Evolutionary conservation across 2,888 invertebrate genomes (phyloP).

Genomic region (Bursaphelenchus okinawaensis): DNA sequence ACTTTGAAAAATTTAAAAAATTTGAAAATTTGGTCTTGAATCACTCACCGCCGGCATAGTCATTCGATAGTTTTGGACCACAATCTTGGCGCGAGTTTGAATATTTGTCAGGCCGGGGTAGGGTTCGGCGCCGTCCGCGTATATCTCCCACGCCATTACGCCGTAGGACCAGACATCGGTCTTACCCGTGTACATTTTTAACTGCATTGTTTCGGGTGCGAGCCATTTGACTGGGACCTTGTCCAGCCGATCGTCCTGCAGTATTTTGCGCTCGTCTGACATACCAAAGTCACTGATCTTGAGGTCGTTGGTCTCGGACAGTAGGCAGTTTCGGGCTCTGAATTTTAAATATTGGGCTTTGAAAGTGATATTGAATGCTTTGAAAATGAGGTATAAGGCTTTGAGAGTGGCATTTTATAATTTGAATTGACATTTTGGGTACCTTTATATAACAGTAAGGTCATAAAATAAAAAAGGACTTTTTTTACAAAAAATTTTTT

Average conservation of each 20-base stretch:
- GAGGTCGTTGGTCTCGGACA: slow-evolving; percentile 40
- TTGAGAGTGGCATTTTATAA: no score
- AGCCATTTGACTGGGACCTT: slow-evolving; percentile 53
- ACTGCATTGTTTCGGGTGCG: slow-evolving; percentile 49
- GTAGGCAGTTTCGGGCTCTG: slow-evolving; percentile 58
- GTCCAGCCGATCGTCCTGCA: slow-evolving; percentile 46
- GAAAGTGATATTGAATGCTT: no score
- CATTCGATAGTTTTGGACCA: slow-evolving; percentile 48
- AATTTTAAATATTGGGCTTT: no score
- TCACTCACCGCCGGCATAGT: slow-evolving; percentile 38
- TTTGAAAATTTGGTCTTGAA: no score
- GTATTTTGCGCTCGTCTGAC: slow-evolving; percentile 38
- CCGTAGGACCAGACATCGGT: slow-evolving; percentile 41
- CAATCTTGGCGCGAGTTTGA: slow-evolving; percentile 47
- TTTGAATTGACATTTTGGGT: no score
- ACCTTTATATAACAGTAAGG: no score
- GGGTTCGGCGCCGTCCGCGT: slow-evolving; percentile 45
- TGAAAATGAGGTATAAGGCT: no score
- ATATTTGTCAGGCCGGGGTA: slow-evolving; percentile 45
- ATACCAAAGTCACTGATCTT: slow-evolving; percentile 59
- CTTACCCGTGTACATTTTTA: slow-evolving; percentile 43
- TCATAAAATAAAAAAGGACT: no score
- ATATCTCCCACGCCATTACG: slow-evolving; percentile 46
- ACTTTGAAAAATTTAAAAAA: no score
- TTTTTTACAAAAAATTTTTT: no score